Evolutionary conservation across 2,888 invertebrate genomes (phyloP).

Genomic region (Nymphalis c-album): DNA sequence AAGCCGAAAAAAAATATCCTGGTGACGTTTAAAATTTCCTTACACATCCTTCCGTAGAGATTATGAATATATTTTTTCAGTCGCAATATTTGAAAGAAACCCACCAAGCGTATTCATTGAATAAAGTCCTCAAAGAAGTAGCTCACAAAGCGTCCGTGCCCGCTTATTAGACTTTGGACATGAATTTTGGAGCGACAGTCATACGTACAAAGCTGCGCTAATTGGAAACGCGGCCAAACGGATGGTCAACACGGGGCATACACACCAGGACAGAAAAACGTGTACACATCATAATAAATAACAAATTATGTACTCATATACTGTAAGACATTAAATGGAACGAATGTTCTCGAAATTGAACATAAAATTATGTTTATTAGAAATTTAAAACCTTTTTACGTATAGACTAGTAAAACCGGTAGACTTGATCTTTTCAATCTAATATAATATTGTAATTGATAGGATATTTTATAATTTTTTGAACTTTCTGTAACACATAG

Average conservation of each 20-base stretch:
- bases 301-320: neutral
- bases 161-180: conserved; percentile 42
- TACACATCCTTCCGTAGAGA: neutral
- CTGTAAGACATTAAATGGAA: neutral
- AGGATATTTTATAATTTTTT: too few species aligned
- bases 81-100: neutral
- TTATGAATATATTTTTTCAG: neutral
- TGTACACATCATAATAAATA: neutral
- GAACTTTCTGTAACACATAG: too few species aligned
- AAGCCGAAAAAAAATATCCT: neutral
- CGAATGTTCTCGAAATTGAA: too few species aligned
- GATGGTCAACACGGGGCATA: conserved; percentile 54
- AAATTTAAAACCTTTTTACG: too few species aligned
- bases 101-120: conserved; percentile 13
- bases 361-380: too few species aligned
- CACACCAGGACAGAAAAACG: conserved; percentile 39
- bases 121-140: conserved; percentile 24
- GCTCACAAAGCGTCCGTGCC: conserved; percentile 21
- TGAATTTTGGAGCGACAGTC: conserved; percentile 47
- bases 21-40: neutral
- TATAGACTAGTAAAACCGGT: too few species aligned
- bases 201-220: conserved; percentile 59
- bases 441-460: too few species aligned
- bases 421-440: too few species aligned
- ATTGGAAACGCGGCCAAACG: conserved; percentile 61